phyloP scores from a whole-genome alignment of 1,140 invertebrate genomes.

The Venturia canescens region DNA sequence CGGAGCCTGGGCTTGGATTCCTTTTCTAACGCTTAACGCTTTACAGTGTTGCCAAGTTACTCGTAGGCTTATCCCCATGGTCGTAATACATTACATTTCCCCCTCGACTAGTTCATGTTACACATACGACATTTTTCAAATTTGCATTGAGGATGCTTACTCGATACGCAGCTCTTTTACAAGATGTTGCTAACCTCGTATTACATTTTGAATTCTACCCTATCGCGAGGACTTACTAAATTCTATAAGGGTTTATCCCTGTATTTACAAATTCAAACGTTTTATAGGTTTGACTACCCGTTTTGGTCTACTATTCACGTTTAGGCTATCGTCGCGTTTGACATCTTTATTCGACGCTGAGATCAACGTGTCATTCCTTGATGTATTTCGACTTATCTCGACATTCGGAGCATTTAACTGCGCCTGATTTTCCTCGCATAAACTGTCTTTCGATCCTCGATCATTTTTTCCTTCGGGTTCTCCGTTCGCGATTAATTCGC shows the following conservation, averaged over 20 bases:
- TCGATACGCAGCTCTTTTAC: no score
- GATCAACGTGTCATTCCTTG: background rate
- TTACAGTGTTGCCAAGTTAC: no score
- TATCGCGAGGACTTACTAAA: background rate
- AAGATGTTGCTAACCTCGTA: background rate
- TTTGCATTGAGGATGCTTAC: background rate
- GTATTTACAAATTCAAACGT: constrained; percentile 20
- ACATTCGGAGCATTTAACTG: background rate
- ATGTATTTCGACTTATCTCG: background rate
- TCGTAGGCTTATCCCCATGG: no score
- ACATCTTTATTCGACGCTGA: background rate
- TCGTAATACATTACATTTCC: background rate
- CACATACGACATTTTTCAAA: background rate
- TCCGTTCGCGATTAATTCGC: constrained; percentile 9
- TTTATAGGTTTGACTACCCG: constrained; percentile 20
- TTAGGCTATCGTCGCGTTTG: constrained; percentile 16
- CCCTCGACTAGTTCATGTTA: background rate
- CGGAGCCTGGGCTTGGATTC: no score
- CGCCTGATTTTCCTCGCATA: background rate
- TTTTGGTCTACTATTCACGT: constrained; percentile 19
- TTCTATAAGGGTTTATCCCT: no score
- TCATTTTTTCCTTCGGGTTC: background rate
- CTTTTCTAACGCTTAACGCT: no score
- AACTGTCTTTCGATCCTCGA: background rate
- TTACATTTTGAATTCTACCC: background rate